Percentiles rank a stretch among this genome's conserved stretches.
phyloP scores from a whole-genome alignment of 2,888 invertebrate genomes.

The Aleiodes testaceus region DNA sequence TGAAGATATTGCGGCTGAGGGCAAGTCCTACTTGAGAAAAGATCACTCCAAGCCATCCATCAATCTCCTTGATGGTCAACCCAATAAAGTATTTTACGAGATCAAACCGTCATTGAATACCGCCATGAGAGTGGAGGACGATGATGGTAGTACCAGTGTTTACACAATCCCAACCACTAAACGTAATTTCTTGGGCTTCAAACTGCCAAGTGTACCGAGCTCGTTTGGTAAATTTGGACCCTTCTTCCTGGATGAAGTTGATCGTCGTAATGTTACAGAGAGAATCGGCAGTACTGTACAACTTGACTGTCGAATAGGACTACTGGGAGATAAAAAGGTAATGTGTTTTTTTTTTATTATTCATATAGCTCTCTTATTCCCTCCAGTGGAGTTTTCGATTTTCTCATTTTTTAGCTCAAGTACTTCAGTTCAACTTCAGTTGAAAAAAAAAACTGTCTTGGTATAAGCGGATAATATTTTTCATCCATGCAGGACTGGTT shows the following conservation, averaged over 20 bases:
- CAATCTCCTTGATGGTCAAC: constrained; percentile 57
- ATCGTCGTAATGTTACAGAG: constrained; percentile 76
- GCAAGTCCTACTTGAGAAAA: constrained; percentile 48
- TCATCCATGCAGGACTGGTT: not conserved
- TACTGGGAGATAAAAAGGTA: constrained; percentile 78
- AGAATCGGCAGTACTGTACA: constrained; percentile 77
- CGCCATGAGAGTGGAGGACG: constrained; percentile 49
- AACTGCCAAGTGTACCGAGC: constrained; percentile 66
- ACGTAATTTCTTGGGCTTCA: constrained; percentile 46
- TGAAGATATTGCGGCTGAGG: not conserved
- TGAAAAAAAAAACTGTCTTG: too few species aligned
- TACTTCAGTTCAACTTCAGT: not conserved
- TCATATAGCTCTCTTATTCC: not conserved
- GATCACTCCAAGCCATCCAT: constrained; percentile 56
- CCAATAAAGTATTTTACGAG: constrained; percentile 65
- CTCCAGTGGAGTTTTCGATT: not conserved
- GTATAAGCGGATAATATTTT: too few species aligned
- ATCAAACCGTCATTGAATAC: constrained; percentile 66
- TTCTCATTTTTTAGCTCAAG: not conserved
- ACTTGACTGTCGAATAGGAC: constrained; percentile 77
- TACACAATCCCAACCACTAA: constrained; percentile 43
- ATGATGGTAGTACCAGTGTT: constrained; percentile 21
- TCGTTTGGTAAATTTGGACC: constrained; percentile 73
- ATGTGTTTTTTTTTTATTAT: constrained; percentile 57
- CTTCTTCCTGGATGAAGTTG: constrained; percentile 77